Percentiles rank a stretch among this genome's conserved stretches.
phyloP scores from a whole-genome alignment of 2,113 vertebrate species.

The Mastomys coucha region DNA sequence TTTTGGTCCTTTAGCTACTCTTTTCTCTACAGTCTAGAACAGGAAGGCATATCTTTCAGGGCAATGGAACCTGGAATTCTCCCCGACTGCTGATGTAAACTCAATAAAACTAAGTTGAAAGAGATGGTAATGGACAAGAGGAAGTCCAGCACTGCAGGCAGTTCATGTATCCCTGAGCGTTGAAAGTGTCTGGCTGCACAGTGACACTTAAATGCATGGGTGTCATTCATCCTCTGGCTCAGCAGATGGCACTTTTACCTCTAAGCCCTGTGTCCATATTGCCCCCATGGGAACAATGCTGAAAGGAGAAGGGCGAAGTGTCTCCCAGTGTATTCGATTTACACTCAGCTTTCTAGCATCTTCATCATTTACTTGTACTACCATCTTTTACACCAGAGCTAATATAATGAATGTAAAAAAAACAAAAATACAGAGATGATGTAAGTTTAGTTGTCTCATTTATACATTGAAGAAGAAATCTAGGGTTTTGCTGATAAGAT shows the following conservation, averaged over 20 bases:
- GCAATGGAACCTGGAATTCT: background rate
- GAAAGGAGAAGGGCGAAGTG: background rate
- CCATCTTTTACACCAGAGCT: background rate
- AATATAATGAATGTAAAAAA: background rate
- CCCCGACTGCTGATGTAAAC: background rate
- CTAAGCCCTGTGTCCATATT: background rate
- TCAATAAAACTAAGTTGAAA: background rate
- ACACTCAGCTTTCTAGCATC: background rate
- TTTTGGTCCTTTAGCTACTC: background rate
- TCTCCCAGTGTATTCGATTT: background rate
- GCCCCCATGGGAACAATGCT: background rate
- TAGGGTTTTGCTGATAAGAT: background rate
- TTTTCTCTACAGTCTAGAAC: background rate
- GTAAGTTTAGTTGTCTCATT: background rate
- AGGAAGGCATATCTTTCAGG: background rate
- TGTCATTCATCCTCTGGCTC: background rate
- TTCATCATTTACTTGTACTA: background rate
- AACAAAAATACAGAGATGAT: background rate
- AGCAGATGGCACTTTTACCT: background rate
- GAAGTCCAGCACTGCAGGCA: background rate
- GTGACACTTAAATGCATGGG: background rate
- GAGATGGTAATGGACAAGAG: background rate
- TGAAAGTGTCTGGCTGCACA: background rate
- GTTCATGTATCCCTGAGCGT: rapidly evolving
- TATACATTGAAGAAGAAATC: background rate